Evolutionary conservation across 2,888 invertebrate species (phyloP).

Genomic region (Rotaria sp.): DNA sequence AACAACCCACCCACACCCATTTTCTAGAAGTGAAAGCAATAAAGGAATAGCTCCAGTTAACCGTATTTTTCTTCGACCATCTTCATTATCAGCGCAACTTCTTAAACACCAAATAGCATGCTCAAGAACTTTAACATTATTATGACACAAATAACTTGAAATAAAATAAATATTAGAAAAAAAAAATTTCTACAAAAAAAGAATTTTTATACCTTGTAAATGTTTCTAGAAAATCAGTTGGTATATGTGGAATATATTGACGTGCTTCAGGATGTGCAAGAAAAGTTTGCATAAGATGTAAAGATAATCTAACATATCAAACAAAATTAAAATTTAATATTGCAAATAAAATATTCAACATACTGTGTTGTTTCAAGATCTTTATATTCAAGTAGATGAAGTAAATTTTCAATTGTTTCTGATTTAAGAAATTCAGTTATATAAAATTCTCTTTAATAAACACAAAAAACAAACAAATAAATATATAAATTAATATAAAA

Average conservation of each 20-base stretch:
- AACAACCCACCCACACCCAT: slow-evolving; percentile 41
- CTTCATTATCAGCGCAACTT: slow-evolving; percentile 54
- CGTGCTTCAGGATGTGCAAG: not conserved
- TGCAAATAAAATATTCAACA: not conserved
- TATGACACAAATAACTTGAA: slow-evolving; percentile 39
- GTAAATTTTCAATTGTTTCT: not conserved
- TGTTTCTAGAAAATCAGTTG: not conserved
- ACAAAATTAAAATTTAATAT: too few relatives aligned
- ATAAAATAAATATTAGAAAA: not conserved
- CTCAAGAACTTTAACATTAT: slow-evolving; percentile 54
- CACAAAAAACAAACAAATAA: not conserved
- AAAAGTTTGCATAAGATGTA: not conserved
- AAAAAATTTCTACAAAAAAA: not conserved
- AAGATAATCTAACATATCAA: not conserved
- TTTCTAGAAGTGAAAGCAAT: slow-evolving; percentile 52
- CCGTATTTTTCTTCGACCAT: slow-evolving; percentile 53
- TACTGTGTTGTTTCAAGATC: slow-evolving; percentile 10
- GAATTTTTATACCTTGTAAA: not conserved
- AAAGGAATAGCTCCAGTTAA: slow-evolving; percentile 56
- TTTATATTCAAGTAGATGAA: not conserved
- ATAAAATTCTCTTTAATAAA: not conserved
- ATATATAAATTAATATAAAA: not conserved
- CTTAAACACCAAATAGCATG: slow-evolving; percentile 57
- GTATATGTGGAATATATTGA: not conserved
- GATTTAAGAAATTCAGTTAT: not conserved